These are phyloP conservation scores for Labeo calbasu DNA, from an alignment of 2,797 vertebrate species.

Conservation along the genomic window DNA sequence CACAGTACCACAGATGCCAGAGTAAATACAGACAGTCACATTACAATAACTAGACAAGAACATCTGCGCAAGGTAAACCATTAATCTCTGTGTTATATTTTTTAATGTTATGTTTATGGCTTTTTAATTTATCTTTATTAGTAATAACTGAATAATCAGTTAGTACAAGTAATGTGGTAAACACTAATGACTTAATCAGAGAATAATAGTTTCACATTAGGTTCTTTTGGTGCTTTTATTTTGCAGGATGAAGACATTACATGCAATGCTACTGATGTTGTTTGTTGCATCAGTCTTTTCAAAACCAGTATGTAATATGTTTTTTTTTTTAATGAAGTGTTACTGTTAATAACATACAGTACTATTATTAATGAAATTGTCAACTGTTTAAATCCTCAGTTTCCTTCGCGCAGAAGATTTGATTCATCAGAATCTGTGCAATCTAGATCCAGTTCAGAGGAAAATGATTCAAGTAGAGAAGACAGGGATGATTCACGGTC, in stretches of 20 bases:
- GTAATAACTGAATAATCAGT: neutral
- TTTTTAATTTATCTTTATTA: neutral
- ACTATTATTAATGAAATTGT: neutral
- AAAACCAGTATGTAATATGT: conserved; percentile 45
- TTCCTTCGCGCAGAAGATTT: neutral
- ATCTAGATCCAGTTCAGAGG: conserved; percentile 1
- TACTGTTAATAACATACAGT: neutral
- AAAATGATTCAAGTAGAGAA: conserved; percentile 12
- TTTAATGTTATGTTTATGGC: neutral
- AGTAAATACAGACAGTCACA: neutral
- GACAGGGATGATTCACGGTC: neutral
- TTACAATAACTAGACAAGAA: conserved; percentile 9
- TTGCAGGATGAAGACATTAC: conserved; percentile 46
- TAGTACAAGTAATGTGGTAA: neutral
- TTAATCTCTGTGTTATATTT: neutral
- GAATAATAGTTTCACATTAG: neutral
- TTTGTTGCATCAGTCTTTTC: conserved; percentile 41
- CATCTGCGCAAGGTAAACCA: conserved; percentile 42
- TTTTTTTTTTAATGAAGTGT: neutral
- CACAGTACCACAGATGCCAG: neutral
- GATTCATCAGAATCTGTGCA: neutral
- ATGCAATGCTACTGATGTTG: conserved; percentile 38
- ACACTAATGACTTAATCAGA: neutral
- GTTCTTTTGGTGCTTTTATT: neutral
- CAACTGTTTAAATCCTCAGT: conserved; percentile 12